Evolutionary conservation across 2,797 vertebrate species (phyloP), one percentile per base, ranked within the genome.

Genomic region (Poecilia picta): DNA sequence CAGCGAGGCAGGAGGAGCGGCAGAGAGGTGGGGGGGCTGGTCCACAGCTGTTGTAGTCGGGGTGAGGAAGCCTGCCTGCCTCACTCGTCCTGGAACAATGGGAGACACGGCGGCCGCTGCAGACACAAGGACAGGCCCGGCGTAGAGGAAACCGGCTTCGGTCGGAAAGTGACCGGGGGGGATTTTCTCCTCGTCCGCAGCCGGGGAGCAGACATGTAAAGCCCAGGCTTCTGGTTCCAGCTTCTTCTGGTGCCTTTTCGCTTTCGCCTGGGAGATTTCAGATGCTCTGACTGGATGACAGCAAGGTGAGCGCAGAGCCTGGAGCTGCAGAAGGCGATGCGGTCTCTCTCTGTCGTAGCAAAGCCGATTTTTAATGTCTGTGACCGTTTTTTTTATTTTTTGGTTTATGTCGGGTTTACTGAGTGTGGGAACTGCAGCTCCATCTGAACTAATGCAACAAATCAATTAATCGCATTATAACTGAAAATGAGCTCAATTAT

Each of bases 41-140:
- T 93, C 93, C 94, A 95, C 95, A 96, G 95, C 95, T 96, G 95
- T 95, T 94, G 91, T 95, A 94, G 94, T 91, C 55, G 55, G 86
- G 92, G 88, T 88, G 91, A 94, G 91, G 91, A 94, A 92, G 93
- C 87, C 89, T 89, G 91, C 90, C 90, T 94, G 33, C 33, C 33
- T 33, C 93, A 90, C 87, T 95, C 90, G 77, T 89, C 88, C 92
- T 88, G 92, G 94, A 95, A 96, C 96, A 96, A 96, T 96, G 94
- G 95, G 91, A 95, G 94, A 94, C 91, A 92, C 91, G 92, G 94
- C 94, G 93, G 94, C 89, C 91, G 87, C 93, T 88, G 90, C 93
- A 91, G 90, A 92, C 83, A 83, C 87, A 78, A 91, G 89, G 93
- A 92, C 91, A 59, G 89, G 86, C 85, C 88, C 70, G 77, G 89